Percentiles rank a stretch among this genome's conserved stretches.
These are phyloP conservation scores for Elgaria multicarinata DNA, from an alignment of 2,113 vertebrate genomes.

Conservation along the genomic window DNA sequence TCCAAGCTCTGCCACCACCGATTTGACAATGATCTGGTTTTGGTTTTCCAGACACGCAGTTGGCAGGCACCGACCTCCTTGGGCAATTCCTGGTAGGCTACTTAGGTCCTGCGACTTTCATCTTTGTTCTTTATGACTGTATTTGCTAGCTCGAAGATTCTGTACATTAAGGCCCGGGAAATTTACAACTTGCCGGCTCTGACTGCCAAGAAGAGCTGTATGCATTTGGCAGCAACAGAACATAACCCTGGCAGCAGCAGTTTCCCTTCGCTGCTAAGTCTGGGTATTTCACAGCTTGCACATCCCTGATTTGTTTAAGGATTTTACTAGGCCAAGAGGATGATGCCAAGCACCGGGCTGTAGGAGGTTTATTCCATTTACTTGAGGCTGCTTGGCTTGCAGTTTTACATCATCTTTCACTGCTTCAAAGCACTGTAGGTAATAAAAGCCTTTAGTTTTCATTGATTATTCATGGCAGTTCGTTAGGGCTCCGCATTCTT, in stretches of 20 bases:
- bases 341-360: slow-evolving; percentile 34
- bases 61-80: not conserved
- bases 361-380: slow-evolving; percentile 52
- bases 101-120: not conserved
- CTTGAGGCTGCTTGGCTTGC: slow-evolving; percentile 55
- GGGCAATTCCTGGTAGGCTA: slow-evolving; percentile 10
- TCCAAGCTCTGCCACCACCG: not conserved
- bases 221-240: slow-evolving; percentile 40
- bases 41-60: not conserved
- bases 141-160: not conserved
- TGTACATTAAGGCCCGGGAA: slow-evolving; percentile 23
- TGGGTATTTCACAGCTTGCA: slow-evolving; percentile 49
- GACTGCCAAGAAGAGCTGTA: slow-evolving; percentile 5
- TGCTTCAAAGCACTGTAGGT: slow-evolving; percentile 49
- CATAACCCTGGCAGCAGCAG: not conserved
- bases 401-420: slow-evolving; percentile 52
- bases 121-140: slow-evolving; percentile 20
- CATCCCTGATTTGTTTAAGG: slow-evolving; percentile 26
- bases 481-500: slow-evolving; percentile 49
- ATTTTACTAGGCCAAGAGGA: slow-evolving; percentile 37
- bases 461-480: slow-evolving; percentile 59
- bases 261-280: not conserved
- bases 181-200: not conserved
- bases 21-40: not conserved
- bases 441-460: slow-evolving; percentile 59